phyloP scores from a whole-genome alignment of 2,113 vertebrate genomes.

The Aptenodytes patagonicus region DNA sequence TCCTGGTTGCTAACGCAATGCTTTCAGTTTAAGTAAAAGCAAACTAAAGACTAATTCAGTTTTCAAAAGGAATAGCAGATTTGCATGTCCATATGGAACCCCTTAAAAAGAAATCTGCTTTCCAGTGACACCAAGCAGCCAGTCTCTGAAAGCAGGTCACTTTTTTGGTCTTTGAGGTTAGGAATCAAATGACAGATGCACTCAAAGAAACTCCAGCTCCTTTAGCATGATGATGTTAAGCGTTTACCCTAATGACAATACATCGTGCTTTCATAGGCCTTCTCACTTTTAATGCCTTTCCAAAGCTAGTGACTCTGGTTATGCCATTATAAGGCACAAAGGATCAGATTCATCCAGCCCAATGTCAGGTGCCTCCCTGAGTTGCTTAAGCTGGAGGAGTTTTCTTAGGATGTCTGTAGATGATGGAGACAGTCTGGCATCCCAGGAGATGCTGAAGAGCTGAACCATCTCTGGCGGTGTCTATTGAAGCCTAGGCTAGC shows the following conservation, averaged over 20 bases:
- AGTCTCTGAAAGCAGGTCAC: neutral
- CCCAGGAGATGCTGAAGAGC: neutral
- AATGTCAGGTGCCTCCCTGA: neutral
- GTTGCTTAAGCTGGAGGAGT: neutral
- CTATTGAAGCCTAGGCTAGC: neutral
- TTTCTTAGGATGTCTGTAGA: neutral
- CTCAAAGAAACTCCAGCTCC: neutral
- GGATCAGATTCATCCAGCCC: neutral
- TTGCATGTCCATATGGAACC: neutral
- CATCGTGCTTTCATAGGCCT: neutral
- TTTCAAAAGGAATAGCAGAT: neutral
- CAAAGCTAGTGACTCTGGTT: neutral
- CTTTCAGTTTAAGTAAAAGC: slow-evolving; percentile 30
- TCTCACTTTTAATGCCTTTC: neutral
- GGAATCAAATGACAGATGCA: neutral
- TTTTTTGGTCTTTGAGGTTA: neutral
- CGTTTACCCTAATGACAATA: neutral
- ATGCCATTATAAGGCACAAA: neutral
- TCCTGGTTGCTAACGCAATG: neutral
- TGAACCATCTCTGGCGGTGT: neutral
- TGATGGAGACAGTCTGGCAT: neutral
- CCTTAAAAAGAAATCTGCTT: neutral
- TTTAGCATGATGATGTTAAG: neutral
- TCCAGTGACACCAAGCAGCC: neutral
- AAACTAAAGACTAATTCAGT: slow-evolving; percentile 1